A percentile compares a stretch with the other conserved stretches of the same genome.
Evolutionary conservation across 1,140 invertebrate genomes (phyloP).

Genomic region (Wiebesia pumilae): DNA sequence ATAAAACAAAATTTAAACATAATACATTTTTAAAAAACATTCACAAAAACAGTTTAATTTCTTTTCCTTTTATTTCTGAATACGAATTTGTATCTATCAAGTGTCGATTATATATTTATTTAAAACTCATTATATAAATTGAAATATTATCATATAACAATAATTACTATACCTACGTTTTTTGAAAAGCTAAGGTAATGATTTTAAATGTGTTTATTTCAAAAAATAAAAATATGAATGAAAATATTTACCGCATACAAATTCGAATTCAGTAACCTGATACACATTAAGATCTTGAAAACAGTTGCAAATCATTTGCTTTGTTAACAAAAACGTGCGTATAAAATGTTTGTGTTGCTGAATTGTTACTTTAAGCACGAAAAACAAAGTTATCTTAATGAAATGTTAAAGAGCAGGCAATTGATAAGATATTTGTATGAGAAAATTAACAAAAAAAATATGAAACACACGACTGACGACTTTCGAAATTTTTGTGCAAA

Average conservation of each 20-base stretch:
- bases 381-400: background rate
- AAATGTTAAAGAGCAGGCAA: background rate
- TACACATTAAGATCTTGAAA: background rate
- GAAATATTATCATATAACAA: too few species aligned
- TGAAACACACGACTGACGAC: slow-evolving; percentile 39
- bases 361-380: slow-evolving; percentile 8
- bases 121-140: too few species aligned
- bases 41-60: background rate
- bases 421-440: background rate
- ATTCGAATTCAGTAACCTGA: background rate
- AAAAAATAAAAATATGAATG: background rate
- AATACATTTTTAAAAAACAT: slow-evolving; percentile 15
- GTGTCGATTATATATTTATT: background rate
- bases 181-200: too few species aligned
- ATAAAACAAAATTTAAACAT: slow-evolving; percentile 48
- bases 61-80: background rate
- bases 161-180: too few species aligned
- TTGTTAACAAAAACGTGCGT: background rate
- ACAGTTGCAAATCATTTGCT: background rate
- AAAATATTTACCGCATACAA: background rate
- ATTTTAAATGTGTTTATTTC: background rate
- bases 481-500: slow-evolving; percentile 59
- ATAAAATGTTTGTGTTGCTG: background rate
- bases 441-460: background rate
- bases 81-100: background rate